Evolutionary conservation across 2,888 invertebrate species (phyloP), one percentile per base, ranked within the genome.

Genomic region (Apocheima hispidaria): DNA sequence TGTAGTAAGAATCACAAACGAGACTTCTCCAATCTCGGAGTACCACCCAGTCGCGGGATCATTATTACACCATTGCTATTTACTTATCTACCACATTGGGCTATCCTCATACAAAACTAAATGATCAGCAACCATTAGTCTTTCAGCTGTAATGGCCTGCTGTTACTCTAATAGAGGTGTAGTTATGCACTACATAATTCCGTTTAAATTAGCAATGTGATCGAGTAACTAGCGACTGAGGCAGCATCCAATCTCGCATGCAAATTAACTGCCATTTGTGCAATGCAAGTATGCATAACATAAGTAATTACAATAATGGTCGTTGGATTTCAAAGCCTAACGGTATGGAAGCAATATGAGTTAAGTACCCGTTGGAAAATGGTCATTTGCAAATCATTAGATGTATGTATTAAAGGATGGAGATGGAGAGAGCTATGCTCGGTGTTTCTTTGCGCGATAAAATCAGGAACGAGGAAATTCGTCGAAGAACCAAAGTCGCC

Each of bases 91-190:
- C 14, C 14, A 18, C 18, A 18, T n/a, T 14, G n/a, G 35, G 7
- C n/a, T 41, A 20, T 21, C 23, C 1, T 26, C 26, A 26, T 44
- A 26, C 23, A 44, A 4, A 10, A 26, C 26, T 26, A 44, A n/a
- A n/a, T n/a, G n/a, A 16, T 44, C 14, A 26, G 2, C 14, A 3
- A 26, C 14, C 26, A 44, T 44, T 26, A 46, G 20, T 46, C 18
- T 46, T 46, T 46, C 30, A 46, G 18, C 46, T 18, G 46, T 51
- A 51, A 51, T 38, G 38, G 41, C 14, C 9, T 21, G 14, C 30
- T 28, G 41, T 52, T 40, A 41, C 72, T 71, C 71, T 72, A 77
- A 76, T 71, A 73, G 74, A 73, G 69, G 65, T 61, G 62, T 49
- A 64, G 50, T 60, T 60, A 63, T 49, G 59, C 40, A 38, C 20